These are phyloP conservation scores for Esperia sulphurella DNA, from an alignment of 2,888 invertebrate species.

Conservation along the genomic window DNA sequence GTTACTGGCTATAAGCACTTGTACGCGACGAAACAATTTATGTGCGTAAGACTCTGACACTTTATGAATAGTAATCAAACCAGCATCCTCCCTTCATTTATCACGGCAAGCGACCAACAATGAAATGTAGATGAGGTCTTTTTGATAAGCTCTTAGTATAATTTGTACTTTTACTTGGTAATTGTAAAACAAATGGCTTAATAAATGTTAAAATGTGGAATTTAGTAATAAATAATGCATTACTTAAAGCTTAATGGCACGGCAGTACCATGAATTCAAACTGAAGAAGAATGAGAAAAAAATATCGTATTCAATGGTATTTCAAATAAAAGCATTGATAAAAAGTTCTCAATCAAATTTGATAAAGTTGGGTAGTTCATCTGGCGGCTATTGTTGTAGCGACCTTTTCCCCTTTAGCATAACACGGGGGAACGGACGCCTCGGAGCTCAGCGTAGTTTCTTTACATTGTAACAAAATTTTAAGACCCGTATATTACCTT, in stretches of 20 bases:
- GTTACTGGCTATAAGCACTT: slow-evolving; percentile 10
- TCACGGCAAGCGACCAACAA: slow-evolving; percentile 46
- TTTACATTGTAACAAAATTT: slow-evolving; percentile 49
- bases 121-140: slow-evolving; percentile 64
- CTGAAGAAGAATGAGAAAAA: background rate
- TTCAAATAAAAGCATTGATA: background rate
- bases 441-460: slow-evolving; percentile 29
- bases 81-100: slow-evolving; percentile 52
- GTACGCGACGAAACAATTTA: slow-evolving; percentile 38
- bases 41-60: slow-evolving; percentile 42
- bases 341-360: background rate
- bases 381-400: slow-evolving; percentile 22
- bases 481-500: slow-evolving; percentile 22
- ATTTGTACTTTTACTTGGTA: slow-evolving; percentile 50
- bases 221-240: background rate
- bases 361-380: slow-evolving; percentile 12
- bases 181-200: slow-evolving; percentile 39
- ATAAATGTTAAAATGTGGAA: background rate
- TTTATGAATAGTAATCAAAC: slow-evolving; percentile 68
- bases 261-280: no score
- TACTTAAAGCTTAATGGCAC: background rate
- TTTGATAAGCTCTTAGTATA: slow-evolving; percentile 51
- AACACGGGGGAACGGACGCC: slow-evolving; percentile 21
- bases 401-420: slow-evolving; percentile 19
- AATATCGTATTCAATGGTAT: background rate